phyloP scores from a whole-genome alignment of 2,797 vertebrate genomes.

The Nothura maculosa region DNA sequence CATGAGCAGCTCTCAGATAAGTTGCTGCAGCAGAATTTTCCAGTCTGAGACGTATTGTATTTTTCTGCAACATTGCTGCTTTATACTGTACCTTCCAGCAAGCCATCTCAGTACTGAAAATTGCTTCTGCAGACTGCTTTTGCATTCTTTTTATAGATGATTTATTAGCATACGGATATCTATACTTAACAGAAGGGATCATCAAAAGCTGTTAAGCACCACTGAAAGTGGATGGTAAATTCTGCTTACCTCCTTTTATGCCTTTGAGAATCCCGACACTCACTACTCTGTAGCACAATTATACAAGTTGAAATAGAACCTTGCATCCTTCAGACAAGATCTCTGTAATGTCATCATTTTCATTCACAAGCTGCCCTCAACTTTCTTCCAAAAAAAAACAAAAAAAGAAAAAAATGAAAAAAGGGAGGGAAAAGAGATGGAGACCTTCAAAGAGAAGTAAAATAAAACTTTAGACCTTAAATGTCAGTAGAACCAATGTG shows the following conservation, averaged over 20 bases:
- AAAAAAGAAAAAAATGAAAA: not conserved
- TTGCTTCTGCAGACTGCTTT: not conserved
- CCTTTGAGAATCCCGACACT: not conserved
- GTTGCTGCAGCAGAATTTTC: not conserved
- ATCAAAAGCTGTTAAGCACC: not conserved
- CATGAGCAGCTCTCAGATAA: not conserved
- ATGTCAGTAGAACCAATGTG: not conserved
- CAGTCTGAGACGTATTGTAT: not conserved
- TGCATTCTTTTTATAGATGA: not conserved
- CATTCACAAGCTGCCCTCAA: not conserved
- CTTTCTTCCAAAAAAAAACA: not conserved
- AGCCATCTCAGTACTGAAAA: not conserved
- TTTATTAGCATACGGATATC: not conserved
- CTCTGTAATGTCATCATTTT: not conserved
- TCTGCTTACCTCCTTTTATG: not conserved
- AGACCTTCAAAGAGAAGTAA: slow-evolving; percentile 25
- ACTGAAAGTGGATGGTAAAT: not conserved
- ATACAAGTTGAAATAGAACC: slow-evolving; percentile 2
- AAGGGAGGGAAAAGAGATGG: not conserved
- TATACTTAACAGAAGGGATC: not conserved
- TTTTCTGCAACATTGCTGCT: not conserved
- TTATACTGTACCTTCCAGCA: not conserved
- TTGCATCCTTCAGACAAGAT: slow-evolving; percentile 4
- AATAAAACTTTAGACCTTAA: not conserved
- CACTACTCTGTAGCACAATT: not conserved